Evolutionary conservation across 1,140 invertebrate genomes (phyloP).

Genomic region (Neocloeon triangulifer): DNA sequence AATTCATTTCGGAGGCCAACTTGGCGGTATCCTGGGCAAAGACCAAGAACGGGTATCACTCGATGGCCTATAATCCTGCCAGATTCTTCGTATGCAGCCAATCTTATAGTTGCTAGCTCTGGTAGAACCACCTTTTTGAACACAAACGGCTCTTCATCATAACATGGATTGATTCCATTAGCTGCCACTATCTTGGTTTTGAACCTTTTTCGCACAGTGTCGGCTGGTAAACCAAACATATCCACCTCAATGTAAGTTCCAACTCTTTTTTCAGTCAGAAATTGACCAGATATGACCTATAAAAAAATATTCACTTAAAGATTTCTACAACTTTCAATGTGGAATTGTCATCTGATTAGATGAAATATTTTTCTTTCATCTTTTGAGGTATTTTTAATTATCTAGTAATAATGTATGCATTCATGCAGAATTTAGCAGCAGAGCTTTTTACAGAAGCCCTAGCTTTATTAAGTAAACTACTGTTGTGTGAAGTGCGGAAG

Average conservation of each 20-base stretch:
- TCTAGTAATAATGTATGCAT: no score
- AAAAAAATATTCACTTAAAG: no score
- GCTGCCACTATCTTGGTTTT: constrained; percentile 78
- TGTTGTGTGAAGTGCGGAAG: no score
- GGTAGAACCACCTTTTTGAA: constrained; percentile 98
- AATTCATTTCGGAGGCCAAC: constrained; percentile 72
- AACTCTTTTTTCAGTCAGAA: constrained; percentile 84
- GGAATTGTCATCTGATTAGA: no score
- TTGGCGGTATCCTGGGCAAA: constrained; percentile 85
- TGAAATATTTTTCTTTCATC: no score
- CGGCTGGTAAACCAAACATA: constrained; percentile 96
- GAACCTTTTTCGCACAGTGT: constrained; percentile 93
- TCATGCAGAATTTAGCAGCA: neutral
- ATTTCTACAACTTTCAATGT: no score
- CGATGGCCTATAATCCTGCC: constrained; percentile 88
- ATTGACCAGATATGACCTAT: constrained; percentile 61
- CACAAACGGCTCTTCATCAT: constrained; percentile 90
- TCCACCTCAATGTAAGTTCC: constrained; percentile 98
- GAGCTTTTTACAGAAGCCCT: no score
- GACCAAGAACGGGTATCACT: constrained; percentile 82
- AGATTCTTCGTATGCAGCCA: constrained; percentile 91
- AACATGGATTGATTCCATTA: constrained; percentile 92
- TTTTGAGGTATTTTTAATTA: no score
- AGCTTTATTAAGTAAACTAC: no score
- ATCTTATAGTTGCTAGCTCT: constrained; percentile 82